Evolutionary conservation across 2,888 invertebrate genomes (phyloP).

Genomic region (Ctena decussata): DNA sequence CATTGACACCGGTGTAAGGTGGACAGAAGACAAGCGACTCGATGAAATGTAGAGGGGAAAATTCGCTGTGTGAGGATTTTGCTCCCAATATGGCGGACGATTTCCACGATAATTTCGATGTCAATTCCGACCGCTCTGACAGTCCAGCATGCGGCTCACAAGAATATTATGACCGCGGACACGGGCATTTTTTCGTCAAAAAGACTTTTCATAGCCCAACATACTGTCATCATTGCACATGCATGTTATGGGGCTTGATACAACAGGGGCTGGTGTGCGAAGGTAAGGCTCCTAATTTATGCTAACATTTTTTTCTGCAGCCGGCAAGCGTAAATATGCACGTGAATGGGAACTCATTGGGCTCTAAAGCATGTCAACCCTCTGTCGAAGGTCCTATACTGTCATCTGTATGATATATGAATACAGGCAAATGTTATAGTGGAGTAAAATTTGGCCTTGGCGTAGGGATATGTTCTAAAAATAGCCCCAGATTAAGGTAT

Average conservation of each 20-base stretch:
- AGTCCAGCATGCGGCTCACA: constrained; percentile 70
- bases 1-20: constrained; percentile 46
- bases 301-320: neutral
- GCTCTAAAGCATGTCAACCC: no score
- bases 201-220: constrained; percentile 99
- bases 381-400: no score
- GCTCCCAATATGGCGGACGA: constrained; percentile 71
- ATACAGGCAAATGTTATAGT: no score
- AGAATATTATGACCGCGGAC: constrained; percentile 77
- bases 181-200: constrained; percentile 99
- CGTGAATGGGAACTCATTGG: no score
- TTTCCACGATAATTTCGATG: constrained; percentile 28
- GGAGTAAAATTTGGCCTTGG: neutral
- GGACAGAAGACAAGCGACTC: constrained; percentile 57
- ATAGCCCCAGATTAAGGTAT: neutral
- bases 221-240: constrained; percentile 99
- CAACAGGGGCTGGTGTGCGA: constrained; percentile 99
- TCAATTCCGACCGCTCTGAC: constrained; percentile 64
- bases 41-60: constrained; percentile 67
- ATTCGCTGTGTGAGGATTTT: constrained; percentile 38
- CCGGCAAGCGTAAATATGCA: no score
- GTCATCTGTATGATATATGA: no score
- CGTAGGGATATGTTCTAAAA: neutral
- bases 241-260: constrained; percentile 99
- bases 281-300: constrained; percentile 90